Conservation (phyloP, 2,888 invertebrate genomes). For the Eumacrocentrus americanus region DNA sequence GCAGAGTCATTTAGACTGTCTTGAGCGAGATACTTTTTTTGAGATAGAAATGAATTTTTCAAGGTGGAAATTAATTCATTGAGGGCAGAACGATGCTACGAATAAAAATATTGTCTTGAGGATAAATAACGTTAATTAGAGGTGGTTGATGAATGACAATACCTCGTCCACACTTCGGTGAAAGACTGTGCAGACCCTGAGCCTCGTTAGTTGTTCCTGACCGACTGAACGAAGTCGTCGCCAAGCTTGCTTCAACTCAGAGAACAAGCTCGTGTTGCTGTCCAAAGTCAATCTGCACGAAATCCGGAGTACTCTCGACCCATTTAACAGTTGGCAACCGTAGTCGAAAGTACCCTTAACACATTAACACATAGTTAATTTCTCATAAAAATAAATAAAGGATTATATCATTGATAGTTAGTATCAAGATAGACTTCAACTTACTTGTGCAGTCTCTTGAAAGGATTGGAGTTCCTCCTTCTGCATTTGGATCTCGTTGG, state of each 20-base stretch:
- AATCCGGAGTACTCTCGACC: slow-evolving; percentile 74
- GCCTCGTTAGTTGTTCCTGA: slow-evolving; percentile 77
- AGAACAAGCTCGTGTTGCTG: slow-evolving; percentile 66
- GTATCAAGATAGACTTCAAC: slow-evolving; percentile 23
- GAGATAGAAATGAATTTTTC: slow-evolving; percentile 35
- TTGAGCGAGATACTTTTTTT: slow-evolving; percentile 28
- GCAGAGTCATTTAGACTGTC: slow-evolving; percentile 12
- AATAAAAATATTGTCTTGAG: slow-evolving; percentile 21
- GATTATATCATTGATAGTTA: slow-evolving; percentile 7
- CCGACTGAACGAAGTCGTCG: slow-evolving; percentile 71
- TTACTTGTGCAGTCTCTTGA: slow-evolving; percentile 80
- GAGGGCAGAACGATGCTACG: slow-evolving; percentile 68
- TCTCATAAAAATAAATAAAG: slow-evolving; percentile 4
- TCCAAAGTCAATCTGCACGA: slow-evolving; percentile 72
- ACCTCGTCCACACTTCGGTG: slow-evolving; percentile 67
- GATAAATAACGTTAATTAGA: too few species aligned
- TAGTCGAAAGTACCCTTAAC: slow-evolving; percentile 79
- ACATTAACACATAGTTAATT: background rate
- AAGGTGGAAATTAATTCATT: slow-evolving; percentile 68
- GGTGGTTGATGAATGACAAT: too few species aligned
- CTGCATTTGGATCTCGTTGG: slow-evolving; percentile 75
- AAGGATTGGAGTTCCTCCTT: slow-evolving; percentile 78
- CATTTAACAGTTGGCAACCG: slow-evolving; percentile 78
- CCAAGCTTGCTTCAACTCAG: slow-evolving; percentile 72
- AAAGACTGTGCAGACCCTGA: slow-evolving; percentile 78